Base-by-base conservation (phyloP, 1,140 invertebrate genomes). In the Tetragnatha versicolor region DNA sequence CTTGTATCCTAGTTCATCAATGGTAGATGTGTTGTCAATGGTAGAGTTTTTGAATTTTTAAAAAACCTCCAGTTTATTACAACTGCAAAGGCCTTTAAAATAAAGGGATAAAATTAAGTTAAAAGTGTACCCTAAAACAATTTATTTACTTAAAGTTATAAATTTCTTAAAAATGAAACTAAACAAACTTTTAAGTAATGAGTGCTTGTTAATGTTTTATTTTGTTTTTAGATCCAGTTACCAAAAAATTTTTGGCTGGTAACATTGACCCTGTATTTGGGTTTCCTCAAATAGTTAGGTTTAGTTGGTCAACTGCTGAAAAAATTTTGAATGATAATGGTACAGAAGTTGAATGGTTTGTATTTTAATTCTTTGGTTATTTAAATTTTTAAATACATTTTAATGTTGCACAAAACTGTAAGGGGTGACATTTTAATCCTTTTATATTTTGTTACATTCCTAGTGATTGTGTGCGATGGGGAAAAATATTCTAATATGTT, bases 261-360 rank as follows among this genome's bases (percentile, higher is more conserved):
- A 91, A 92, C 83, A 89, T 97, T 55, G 94, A 99, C 87, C 89
- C 89, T 35, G 90, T 99, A 0, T 99, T 99, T 89, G 98, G 98
- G 3, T 99, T 94, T 86, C 94, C 97, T 0, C 89, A 92, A 33
- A 87, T 99, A n/a, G 97, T 99, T 0, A 87, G 98, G 68, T 98
- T 99, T 84, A 98, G 96, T 86, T 99, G 98, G 98, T 96, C 95
- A 3, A 99, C 98, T 0, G 93, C 96, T 0, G 90, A 91, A 63
- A 91, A 90, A 37, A 91, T 96, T 61, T 82, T 99, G 12, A 89
- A 95, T 82, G 89, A 91, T 25, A 89, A 92, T 61, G 86, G 70
- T 31, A 88, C 89, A 58, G 86, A 87, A 45, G 91, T 96, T 65
- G 91, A 94, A 84, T 95, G 94, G 89, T 89, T 31, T 47, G 42